Evolutionary conservation across 2,888 invertebrate species (phyloP), one percentile per base, ranked within the genome.

Genomic region (Troglohyphantes excavatus): DNA sequence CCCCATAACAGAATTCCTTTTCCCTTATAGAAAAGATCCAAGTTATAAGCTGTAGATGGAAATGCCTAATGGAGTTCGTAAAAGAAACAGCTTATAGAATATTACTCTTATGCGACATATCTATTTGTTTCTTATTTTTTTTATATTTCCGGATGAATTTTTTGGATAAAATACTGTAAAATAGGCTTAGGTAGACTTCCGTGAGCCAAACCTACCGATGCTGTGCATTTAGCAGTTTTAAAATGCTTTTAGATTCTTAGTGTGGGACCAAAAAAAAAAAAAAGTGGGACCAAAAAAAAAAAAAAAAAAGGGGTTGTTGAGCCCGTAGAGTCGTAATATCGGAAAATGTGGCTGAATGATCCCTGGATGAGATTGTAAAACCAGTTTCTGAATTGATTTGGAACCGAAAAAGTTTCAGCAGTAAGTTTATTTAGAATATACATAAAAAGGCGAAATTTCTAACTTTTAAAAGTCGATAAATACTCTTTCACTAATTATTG

Each of bases 1-100:
- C 65, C 65, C 59, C 27, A 26, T 2, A 65, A 23, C 3, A 65
- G 11, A 65, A 59, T n/a, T 59, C 59, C 59, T 6, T 59, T 59
- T 59, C 21, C 59, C 59, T 19, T 59, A 11, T 19, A 19, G 59
- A 17, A 21, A 19, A 21, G 59, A 9, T 59, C n/a, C 59, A 21
- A 59, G 26, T 13, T 26, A 26, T 65, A 65, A 65, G 65, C 65
- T 65, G 65, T 65, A 65, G 65, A 65, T 65, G 65, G 65, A 26
- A 19, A 33, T 68, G 68, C 68, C 33, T 68, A 68, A 68, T 68
- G 68, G 68, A 68, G 17, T 68, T 29, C 33, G 33, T 19, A 68
- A 68, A 33, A 68, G 68, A 68, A 68, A 33, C 68, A 68, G 68
- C 68, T 68, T 68, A 68, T 29, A n/a, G 68, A 68, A 68, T 68